Conservation (phyloP, 2,888 invertebrate species). For the Chrysomela aeneicollis region DNA sequence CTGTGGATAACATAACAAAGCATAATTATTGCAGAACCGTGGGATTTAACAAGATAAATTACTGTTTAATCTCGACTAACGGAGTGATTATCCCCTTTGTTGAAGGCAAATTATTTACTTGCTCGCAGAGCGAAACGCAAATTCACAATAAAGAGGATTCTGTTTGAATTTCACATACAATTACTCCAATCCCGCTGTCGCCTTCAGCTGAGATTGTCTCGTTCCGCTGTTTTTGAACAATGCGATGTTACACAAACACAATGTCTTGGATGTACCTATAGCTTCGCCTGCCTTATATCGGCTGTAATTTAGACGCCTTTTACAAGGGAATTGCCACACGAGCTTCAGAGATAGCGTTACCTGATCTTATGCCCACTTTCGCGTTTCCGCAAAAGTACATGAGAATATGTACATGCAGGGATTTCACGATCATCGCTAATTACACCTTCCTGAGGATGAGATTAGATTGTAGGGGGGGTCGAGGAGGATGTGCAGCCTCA, state of each 20-base stretch:
- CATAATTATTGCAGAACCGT: constrained; percentile 27
- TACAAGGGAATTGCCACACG: not conserved
- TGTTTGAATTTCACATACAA: constrained; percentile 42
- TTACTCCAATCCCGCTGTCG: constrained; percentile 30
- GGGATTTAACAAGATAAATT: constrained; percentile 24
- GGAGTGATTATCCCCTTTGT: constrained; percentile 40
- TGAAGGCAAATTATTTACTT: constrained; percentile 38
- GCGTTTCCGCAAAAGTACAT: not conserved
- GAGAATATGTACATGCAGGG: not conserved
- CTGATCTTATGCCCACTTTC: not conserved
- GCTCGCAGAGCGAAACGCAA: constrained; percentile 33
- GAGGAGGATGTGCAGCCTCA: too few species aligned
- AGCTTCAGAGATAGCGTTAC: not conserved
- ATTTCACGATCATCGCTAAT: too few species aligned
- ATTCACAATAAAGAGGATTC: constrained; percentile 40
- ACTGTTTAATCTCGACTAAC: constrained; percentile 37
- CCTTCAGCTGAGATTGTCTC: constrained; percentile 10
- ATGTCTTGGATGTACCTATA: constrained; percentile 4
- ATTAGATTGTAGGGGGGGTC: too few species aligned
- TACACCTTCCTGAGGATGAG: too few species aligned
- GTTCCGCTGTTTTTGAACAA: constrained; percentile 20
- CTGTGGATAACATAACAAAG: constrained; percentile 1
- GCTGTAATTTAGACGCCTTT: not conserved
- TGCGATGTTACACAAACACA: constrained; percentile 13
- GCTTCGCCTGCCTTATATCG: not conserved